These are phyloP conservation scores for Anthopleura xanthogrammica DNA, from an alignment of 92 coral and sea anemone species.

Conservation along the genomic window DNA sequence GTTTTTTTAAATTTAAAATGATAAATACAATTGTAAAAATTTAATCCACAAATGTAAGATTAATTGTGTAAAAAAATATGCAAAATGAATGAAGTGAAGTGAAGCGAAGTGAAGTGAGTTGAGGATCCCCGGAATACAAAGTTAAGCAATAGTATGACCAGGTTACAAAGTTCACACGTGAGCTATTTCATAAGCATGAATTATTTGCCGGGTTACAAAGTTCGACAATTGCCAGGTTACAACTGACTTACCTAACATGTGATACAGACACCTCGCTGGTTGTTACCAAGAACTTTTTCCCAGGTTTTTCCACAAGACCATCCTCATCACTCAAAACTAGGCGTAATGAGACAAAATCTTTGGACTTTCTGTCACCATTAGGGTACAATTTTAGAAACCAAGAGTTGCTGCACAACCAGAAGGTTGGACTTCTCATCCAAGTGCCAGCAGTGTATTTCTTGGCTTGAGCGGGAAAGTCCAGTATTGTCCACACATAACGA, in stretches of 20 bases:
- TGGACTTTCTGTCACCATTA: not conserved
- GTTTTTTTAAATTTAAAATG: no score
- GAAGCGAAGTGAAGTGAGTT: no score
- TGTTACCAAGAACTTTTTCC: not conserved
- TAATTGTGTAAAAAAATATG: no score
- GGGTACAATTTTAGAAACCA: not conserved
- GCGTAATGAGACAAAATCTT: not conserved
- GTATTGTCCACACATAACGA: not conserved
- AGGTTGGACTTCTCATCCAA: slow-evolving; percentile 1
- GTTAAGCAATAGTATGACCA: no score
- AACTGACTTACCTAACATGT: not conserved
- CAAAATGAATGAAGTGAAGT: no score
- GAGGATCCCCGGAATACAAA: no score
- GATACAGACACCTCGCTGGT: not conserved
- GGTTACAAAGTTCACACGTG: no score
- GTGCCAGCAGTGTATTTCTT: not conserved
- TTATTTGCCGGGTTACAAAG: no score
- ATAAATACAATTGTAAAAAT: no score
- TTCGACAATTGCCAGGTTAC: no score
- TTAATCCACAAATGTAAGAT: no score
- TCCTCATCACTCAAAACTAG: not conserved
- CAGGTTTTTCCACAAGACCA: not conserved
- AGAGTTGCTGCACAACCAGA: not conserved
- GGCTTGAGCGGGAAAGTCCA: not conserved
- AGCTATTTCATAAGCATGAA: no score